phyloP scores from a whole-genome alignment of 2,888 invertebrate genomes.

The Philaethria dido region DNA sequence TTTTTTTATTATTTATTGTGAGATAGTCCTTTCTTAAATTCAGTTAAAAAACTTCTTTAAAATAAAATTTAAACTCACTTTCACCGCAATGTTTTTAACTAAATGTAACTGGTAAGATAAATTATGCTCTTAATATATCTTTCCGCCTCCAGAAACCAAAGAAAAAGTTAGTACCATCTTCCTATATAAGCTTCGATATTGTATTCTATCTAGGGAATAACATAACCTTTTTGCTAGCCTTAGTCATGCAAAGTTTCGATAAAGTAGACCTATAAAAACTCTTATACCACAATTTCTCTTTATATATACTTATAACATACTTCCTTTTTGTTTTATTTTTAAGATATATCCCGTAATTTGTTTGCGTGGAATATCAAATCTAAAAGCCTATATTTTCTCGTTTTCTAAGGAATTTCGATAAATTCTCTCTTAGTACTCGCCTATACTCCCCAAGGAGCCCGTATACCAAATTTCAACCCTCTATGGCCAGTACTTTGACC shows the following conservation, averaged over 20 bases:
- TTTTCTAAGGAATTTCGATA: too few relatives aligned
- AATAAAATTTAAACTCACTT: neutral
- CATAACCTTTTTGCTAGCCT: neutral
- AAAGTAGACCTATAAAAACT: neutral
- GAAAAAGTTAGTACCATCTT: neutral
- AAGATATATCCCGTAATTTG: too few relatives aligned
- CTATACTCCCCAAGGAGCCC: too few relatives aligned
- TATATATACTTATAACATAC: neutral
- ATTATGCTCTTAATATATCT: neutral
- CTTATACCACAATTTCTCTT: neutral
- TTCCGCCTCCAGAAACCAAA: neutral
- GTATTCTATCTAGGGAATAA: neutral
- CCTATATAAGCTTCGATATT: neutral
- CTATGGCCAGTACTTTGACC: too few relatives aligned
- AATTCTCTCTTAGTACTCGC: too few relatives aligned
- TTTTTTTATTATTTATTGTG: too few relatives aligned
- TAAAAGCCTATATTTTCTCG: too few relatives aligned
- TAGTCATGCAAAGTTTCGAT: conserved; percentile 7
- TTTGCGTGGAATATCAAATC: too few relatives aligned
- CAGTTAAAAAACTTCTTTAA: neutral
- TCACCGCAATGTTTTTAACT: neutral
- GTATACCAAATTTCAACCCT: too few relatives aligned
- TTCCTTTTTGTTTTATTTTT: neutral
- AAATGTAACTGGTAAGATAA: neutral
- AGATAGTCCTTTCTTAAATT: too few relatives aligned